These are phyloP conservation scores for Cloeon dipterum DNA, from an alignment of 2,888 invertebrate species.

Conservation along the genomic window DNA sequence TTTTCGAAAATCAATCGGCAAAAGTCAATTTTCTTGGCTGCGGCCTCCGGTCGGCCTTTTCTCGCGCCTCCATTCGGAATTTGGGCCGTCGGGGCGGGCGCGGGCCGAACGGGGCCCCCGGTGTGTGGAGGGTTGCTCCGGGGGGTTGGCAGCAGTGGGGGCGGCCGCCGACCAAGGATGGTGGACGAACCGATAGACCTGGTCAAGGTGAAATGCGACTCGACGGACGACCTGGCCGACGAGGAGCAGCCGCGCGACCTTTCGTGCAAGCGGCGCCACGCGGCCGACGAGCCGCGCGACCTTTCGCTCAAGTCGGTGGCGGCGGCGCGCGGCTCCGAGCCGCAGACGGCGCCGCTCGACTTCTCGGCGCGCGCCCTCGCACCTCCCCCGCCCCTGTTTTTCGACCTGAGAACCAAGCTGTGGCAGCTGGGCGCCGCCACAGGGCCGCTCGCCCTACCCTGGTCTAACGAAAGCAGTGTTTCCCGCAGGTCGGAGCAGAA, in stretches of 20 bases:
- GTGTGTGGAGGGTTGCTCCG: conserved; percentile 17
- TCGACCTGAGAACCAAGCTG: conserved; percentile 9
- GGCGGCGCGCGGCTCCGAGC: conserved; percentile 8
- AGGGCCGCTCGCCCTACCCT: conserved; percentile 1
- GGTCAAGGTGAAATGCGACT: neutral
- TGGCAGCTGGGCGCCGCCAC: conserved; percentile 10
- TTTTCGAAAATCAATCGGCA: too few species aligned
- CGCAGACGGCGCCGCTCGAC: conserved; percentile 5
- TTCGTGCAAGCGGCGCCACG: neutral
- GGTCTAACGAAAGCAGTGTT: conserved; percentile 1
- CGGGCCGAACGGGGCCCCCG: conserved; percentile 23
- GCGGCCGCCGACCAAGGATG: too few species aligned
- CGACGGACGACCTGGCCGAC: neutral
- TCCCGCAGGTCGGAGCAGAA: conserved; percentile 27
- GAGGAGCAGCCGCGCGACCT: neutral
- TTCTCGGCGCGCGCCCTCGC: conserved; percentile 4
- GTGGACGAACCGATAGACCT: conserved; percentile 1
- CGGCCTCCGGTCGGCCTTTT: conserved; percentile 2
- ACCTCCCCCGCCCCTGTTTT: conserved; percentile 6
- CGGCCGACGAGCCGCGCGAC: neutral
- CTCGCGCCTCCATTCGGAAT: conserved; percentile 2
- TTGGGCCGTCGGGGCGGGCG: conserved; percentile 18
- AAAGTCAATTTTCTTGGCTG: too few species aligned
- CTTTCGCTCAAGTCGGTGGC: conserved; percentile 7
- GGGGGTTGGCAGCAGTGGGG: conserved; percentile 1